Evolutionary conservation across 2,113 vertebrate genomes (phyloP).

Genomic region (Raja brachyura): DNA sequence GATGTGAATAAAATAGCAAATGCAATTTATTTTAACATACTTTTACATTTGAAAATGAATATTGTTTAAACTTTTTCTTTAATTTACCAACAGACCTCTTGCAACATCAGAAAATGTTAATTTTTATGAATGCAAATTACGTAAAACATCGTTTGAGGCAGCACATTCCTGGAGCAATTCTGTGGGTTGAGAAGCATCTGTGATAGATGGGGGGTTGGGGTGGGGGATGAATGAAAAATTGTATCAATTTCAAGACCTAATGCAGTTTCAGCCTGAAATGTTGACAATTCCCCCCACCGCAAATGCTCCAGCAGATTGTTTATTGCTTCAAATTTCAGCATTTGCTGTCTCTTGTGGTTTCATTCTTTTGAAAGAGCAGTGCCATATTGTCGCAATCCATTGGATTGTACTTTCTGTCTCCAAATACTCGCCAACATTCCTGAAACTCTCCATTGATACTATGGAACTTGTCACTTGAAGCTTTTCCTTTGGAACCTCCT

Average conservation of each 20-base stretch:
- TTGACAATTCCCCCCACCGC: too few species aligned
- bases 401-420: conserved; percentile 62
- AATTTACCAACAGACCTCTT: neutral
- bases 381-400: conserved; percentile 57
- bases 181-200: too few species aligned
- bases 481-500: conserved; percentile 55
- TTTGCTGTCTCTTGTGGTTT: neutral
- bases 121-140: neutral
- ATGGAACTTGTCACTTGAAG: conserved; percentile 56
- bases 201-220: too few species aligned
- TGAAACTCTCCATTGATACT: conserved; percentile 59
- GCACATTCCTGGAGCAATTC: too few species aligned
- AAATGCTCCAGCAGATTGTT: too few species aligned
- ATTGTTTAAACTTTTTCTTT: neutral
- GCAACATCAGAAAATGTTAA: neutral
- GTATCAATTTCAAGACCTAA: too few species aligned
- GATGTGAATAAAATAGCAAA: neutral
- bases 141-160: neutral
- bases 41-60: neutral
- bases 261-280: too few species aligned
- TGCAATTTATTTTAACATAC: neutral
- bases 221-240: too few species aligned
- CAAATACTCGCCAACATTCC: conserved; percentile 55
- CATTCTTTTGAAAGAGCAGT: neutral
- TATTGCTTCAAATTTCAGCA: neutral